phyloP scores from a whole-genome alignment of 2,797 vertebrate species.

The Lagorchestes hirsutus region DNA sequence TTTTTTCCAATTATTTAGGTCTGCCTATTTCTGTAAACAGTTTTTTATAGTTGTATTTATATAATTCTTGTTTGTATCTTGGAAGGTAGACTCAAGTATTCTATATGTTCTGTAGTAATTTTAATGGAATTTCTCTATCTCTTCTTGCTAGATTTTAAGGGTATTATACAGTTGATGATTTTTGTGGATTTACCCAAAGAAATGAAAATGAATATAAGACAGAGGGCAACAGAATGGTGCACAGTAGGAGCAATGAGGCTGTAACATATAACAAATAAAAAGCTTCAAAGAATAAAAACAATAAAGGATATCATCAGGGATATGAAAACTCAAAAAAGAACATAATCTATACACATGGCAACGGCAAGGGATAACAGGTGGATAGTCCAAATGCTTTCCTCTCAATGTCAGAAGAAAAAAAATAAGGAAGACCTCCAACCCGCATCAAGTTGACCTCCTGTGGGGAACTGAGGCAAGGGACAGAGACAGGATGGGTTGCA shows the following conservation, averaged over 20 bases:
- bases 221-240: background rate
- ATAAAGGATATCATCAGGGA: background rate
- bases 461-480: background rate
- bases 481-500: background rate
- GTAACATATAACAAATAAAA: background rate
- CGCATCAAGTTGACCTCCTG: background rate
- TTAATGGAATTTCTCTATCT: background rate
- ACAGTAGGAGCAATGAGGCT: background rate
- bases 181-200: background rate
- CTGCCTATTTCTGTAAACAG: background rate
- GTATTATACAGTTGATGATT: background rate
- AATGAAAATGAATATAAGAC: background rate
- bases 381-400: background rate
- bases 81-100: background rate
- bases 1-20: background rate
- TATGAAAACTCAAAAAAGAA: background rate
- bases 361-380: background rate
- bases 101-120: background rate
- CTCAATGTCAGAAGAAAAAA: background rate
- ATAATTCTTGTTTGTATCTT: background rate
- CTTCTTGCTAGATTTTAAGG: background rate
- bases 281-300: background rate
- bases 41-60: background rate
- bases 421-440: background rate
- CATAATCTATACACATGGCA: background rate